Evolutionary conservation across 2,888 invertebrate species (phyloP), one percentile per base, ranked within the genome.

Genomic region (Epirrhoe tristata): DNA sequence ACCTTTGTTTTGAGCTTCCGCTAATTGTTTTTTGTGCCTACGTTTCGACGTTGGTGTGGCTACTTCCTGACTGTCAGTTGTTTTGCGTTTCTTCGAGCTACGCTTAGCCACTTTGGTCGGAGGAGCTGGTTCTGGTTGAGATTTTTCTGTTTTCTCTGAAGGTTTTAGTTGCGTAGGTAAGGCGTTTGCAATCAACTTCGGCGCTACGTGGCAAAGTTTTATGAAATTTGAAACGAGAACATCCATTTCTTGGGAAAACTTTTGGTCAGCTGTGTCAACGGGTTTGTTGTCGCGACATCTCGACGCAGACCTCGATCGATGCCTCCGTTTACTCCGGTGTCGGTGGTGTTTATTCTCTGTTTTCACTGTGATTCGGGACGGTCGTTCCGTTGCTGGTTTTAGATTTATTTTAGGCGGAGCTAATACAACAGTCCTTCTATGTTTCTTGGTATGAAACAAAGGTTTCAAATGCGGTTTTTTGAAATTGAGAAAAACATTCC

Each of bases 51-150:
- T 90, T 0, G 90, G 90, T 24, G 90, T 90, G 8, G 84, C 87
- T 57, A 86, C 85, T 80, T 95, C 95, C 73, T 87, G 88, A 82
- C 94, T 92, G 71, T 96, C 95, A 0, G 95, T 93, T 7, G 95
- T 95, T 87, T 96, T 96, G 14, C 96, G 89, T 81, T 96, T 96
- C 79, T 96, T 96, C 1, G 95, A 95, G 6, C 95, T 91, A 74
- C 96, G 95, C 85, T 96, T 95, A 50, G 95, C 83, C 34, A 91
- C 84, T 87, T 94, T 94, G 32, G 63, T 54, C 3, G 74, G 82
- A 74, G 85, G 77, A 5, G 76, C 74, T 43, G 81, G 72, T 56
- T 92, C 96, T 34, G 86, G 82, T 0, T 92, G 85, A 39, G 94
- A 84, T 76, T 96, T 95, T 67, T 93, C 86, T 43, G 94, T 84